Percentiles rank a stretch among this genome's conserved stretches.
Conservation (phyloP, 2,888 invertebrate species). For the Euclidia mi region DNA sequence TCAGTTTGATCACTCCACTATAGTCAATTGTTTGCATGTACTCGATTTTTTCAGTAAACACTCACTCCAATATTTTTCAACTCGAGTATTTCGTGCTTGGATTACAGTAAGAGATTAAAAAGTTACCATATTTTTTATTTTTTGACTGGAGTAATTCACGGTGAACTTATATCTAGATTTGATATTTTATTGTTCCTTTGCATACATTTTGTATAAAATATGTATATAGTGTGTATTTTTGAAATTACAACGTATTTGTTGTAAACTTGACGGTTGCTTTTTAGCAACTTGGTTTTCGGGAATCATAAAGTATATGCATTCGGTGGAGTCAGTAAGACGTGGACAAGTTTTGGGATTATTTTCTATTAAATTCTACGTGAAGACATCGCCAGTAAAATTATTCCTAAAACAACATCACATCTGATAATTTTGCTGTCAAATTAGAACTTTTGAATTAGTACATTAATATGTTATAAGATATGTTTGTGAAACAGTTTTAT, state of each 20-base stretch:
- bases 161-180: neutral
- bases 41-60: slow-evolving; percentile 3
- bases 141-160: neutral
- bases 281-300: too few relatives aligned
- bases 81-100: neutral
- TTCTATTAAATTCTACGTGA: too few relatives aligned
- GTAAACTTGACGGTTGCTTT: neutral
- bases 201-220: neutral
- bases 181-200: neutral
- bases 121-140: neutral
- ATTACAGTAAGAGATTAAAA: neutral
- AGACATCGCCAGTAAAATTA: too few relatives aligned
- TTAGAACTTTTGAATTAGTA: too few relatives aligned
- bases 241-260: neutral
- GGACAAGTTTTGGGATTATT: too few relatives aligned
- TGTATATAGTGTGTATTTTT: neutral
- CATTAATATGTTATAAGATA: too few relatives aligned
- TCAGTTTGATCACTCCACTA: slow-evolving; percentile 3
- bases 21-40: slow-evolving; percentile 1
- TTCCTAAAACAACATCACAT: too few relatives aligned
- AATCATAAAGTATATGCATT: too few relatives aligned
- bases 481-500: too few relatives aligned
- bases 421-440: too few relatives aligned
- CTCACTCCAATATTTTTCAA: slow-evolving; percentile 4
- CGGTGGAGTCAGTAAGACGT: too few relatives aligned